Evolutionary conservation across 2,113 vertebrate species (phyloP), one percentile per base, ranked within the genome.

Genomic region (Turnix velox): DNA sequence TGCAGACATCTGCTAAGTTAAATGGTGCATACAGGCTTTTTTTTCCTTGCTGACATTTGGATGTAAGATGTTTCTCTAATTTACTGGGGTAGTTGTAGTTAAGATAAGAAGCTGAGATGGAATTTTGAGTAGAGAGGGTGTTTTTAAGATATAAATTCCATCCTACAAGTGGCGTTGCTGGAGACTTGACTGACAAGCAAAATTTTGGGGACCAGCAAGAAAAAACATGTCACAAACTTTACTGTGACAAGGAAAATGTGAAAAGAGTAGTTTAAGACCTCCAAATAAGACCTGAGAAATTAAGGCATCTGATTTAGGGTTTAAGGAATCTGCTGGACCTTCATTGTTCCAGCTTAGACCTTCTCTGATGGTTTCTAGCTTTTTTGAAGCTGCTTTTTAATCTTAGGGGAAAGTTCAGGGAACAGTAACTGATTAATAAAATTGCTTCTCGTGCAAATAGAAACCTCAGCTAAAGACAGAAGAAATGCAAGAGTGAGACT

Each of bases 371-470:
- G n/a, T 77, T 94, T 77, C 62, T 10, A 6, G 63, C 68, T 76
- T 45, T 45, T 74, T 58, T 68, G 54, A 75, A 85, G 58, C 33
- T 79, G 81, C 1, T 87, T 91, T 94, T 88, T 55, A 90, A 66
- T 95, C 83, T 88, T 90, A 18, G 92, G 86, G 69, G 88, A 94
- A 96, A 94, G 86, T 93, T 96, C 93, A 90, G 76, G 73, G 81
- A 84, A 68, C 5, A 0, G 93, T 96, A 93, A 93, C 86, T 90
- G 90, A 95, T 93, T 78, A 92, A 95, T 94, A 92, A 94, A 88
- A 52, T 81, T 61, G 27, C 68, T 86, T 92, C 71, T 90, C 0
- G 0, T 63, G 75, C 86, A 95, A 88, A 95, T 17, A 90, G 72
- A 92, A 90, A 84, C 88, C 63, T 63, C 72, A 77, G 75, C 67